Evolutionary conservation across 2,113 vertebrate genomes (phyloP), one percentile per base, ranked within the genome.

Genomic region (Anoura caudifer): DNA sequence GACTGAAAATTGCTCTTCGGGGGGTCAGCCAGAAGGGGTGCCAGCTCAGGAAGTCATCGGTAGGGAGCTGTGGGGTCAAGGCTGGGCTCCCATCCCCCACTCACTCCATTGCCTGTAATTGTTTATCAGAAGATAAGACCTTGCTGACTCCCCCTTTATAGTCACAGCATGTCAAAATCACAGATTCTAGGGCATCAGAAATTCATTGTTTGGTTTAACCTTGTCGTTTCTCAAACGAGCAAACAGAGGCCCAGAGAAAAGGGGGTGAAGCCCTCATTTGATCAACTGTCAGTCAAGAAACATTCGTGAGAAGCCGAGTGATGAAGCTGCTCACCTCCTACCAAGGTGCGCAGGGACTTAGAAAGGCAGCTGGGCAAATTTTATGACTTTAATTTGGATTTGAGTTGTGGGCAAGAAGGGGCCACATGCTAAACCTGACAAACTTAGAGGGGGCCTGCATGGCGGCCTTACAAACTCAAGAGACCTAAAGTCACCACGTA

Each of bases 1-100:
- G 81, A 79, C 91, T 88, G 61, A 75, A 94, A 94, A 97, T 96
- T 96, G 95, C 82, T 97, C 91, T 91, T 73, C 80, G 28, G 56
- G 82, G 82, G 77, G 52, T 94, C 85, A 93, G 3, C 17, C 70
- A 45, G 63, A 12, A 1, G 0, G 72, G 38, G 73, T 26, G 52
- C 11, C 4, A 7, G 73, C 17, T 59, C 65, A 13, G 65, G 56
- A 61, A 86, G 28, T 28, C 19, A 3, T 59, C 63, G n/a, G 12
- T 11, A 38, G 90, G 43, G 67, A 4, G 81, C 31, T 7, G 14
- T 9, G 22, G 19, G 4, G 7, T 7, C 8, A 33, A 45, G 0
- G 1, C 28, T n/a, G 43, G 13, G 5, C 3, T 36, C 65, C 41
- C 31, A 3, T 10, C 67, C 24, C 36, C 70, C 14, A 24, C 16